Conservation (phyloP, 35 echinoderm and acorn worm species). For the Amphiura filiformis region DNA sequence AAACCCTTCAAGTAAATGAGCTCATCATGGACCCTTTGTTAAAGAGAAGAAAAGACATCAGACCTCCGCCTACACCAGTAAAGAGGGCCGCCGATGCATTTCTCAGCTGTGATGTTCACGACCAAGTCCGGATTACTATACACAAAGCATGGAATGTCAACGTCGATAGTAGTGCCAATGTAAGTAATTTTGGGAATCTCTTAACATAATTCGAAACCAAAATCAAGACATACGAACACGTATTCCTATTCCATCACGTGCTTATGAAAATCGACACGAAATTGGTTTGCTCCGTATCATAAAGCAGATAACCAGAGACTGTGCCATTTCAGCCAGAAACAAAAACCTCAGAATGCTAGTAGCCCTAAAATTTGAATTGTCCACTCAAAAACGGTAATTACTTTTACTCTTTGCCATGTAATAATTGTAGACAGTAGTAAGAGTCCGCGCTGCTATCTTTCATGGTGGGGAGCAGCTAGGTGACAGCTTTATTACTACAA, state of each 20-base stretch:
- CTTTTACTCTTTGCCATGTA: too few species aligned
- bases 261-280: too few species aligned
- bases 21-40: slow-evolving; percentile 75
- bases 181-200: slow-evolving; percentile 9
- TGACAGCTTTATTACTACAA: slow-evolving; percentile 40
- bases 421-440: slow-evolving; percentile 15
- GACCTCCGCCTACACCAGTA: slow-evolving; percentile 69
- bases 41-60: slow-evolving; percentile 52
- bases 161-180: slow-evolving; percentile 50
- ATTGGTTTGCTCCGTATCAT: too few species aligned
- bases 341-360: too few species aligned
- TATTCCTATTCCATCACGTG: too few species aligned
- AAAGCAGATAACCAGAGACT: too few species aligned
- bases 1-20: slow-evolving; percentile 76
- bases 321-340: too few species aligned
- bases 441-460: slow-evolving; percentile 73
- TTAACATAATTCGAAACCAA: neutral
- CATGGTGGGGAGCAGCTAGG: slow-evolving; percentile 88
- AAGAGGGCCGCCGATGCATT: slow-evolving; percentile 15
- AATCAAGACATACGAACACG: too few species aligned
- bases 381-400: too few species aligned
- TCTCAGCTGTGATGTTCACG: slow-evolving; percentile 81
- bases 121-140: slow-evolving; percentile 61
- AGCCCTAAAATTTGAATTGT: too few species aligned
- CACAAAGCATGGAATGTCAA: slow-evolving; percentile 64